phyloP scores from a whole-genome alignment of 2,797 vertebrate genomes.

The Gastrophryne carolinensis region DNA sequence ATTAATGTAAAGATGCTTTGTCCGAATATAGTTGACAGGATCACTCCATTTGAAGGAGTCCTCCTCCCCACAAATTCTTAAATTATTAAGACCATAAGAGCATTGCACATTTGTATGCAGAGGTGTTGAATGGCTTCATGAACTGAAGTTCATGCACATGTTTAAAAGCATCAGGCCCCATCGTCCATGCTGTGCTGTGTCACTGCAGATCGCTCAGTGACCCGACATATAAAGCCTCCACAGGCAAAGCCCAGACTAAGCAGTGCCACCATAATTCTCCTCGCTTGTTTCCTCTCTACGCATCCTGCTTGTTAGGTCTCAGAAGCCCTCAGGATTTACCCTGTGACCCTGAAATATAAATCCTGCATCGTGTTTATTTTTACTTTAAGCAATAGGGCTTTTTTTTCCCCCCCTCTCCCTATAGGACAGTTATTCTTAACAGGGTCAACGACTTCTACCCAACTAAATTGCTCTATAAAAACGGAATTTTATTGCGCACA shows the following conservation, averaged over 20 bases:
- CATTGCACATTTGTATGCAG: too few species aligned
- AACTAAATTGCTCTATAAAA: conserved; percentile 53
- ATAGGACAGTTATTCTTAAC: conserved; percentile 51
- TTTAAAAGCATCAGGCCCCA: conserved; percentile 1
- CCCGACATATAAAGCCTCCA: conserved; percentile 40
- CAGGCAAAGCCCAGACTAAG: conserved; percentile 26
- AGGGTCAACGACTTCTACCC: conserved; percentile 51
- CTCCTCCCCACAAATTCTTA: too few species aligned
- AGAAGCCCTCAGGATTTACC: conserved; percentile 51
- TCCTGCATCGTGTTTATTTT: conserved; percentile 49
- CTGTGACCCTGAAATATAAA: conserved; percentile 50
- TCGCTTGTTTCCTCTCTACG: conserved; percentile 47
- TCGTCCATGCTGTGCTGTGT: conserved; percentile 15
- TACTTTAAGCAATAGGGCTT: conserved; percentile 42
- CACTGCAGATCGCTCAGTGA: conserved; percentile 34
- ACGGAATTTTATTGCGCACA: conserved; percentile 48
- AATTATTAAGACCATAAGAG: too few species aligned
- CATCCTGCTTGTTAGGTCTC: conserved; percentile 44
- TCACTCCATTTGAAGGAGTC: too few species aligned
- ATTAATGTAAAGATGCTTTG: too few species aligned
- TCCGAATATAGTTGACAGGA: too few species aligned
- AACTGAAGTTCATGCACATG: too few species aligned
- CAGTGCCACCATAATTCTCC: conserved; percentile 47
- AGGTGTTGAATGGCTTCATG: too few species aligned
- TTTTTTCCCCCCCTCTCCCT: conserved; percentile 40